Evolutionary conservation across 92 coral and sea anemone genomes (phyloP).

Genomic region (Palythoa heliodiscus): DNA sequence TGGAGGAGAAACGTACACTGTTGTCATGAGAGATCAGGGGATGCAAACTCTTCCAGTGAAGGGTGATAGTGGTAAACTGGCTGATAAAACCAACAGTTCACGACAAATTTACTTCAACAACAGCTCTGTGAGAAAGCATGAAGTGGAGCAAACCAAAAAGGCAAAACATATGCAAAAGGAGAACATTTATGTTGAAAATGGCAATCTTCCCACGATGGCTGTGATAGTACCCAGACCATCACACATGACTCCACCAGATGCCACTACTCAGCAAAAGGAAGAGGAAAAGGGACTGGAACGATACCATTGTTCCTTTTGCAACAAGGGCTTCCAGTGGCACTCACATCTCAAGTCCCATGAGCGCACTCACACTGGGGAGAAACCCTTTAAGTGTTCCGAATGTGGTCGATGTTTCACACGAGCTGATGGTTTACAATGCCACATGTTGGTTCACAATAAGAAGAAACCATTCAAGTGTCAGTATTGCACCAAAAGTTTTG

Average conservation of each 20-base stretch:
- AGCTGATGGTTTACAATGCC: slow-evolving; percentile 97
- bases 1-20: slow-evolving; percentile 68
- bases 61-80: slow-evolving; percentile 24
- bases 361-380: slow-evolving; percentile 92
- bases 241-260: slow-evolving; percentile 17
- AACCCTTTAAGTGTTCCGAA: slow-evolving; percentile 85
- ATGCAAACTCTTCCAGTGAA: slow-evolving; percentile 76
- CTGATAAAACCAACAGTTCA: slow-evolving; percentile 44
- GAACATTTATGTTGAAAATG: slow-evolving; percentile 32
- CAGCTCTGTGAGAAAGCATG: slow-evolving; percentile 44
- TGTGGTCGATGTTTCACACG: slow-evolving; percentile 90
- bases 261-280: background rate
- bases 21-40: slow-evolving; percentile 83
- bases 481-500: slow-evolving; percentile 80
- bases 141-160: slow-evolving; percentile 2
- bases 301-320: slow-evolving; percentile 81
- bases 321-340: slow-evolving; percentile 94
- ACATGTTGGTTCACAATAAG: slow-evolving; percentile 89
- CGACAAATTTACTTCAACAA: slow-evolving; percentile 46
- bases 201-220: slow-evolving; percentile 42
- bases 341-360: slow-evolving; percentile 93
- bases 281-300: slow-evolving; percentile 60
- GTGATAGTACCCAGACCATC: slow-evolving; percentile 35
- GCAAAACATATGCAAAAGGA: slow-evolving; percentile 20
- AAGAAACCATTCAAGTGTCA: slow-evolving; percentile 80